Base-by-base conservation (phyloP, 2,113 vertebrate genomes). In the Sterrhoptilus dennistouni region DNA sequence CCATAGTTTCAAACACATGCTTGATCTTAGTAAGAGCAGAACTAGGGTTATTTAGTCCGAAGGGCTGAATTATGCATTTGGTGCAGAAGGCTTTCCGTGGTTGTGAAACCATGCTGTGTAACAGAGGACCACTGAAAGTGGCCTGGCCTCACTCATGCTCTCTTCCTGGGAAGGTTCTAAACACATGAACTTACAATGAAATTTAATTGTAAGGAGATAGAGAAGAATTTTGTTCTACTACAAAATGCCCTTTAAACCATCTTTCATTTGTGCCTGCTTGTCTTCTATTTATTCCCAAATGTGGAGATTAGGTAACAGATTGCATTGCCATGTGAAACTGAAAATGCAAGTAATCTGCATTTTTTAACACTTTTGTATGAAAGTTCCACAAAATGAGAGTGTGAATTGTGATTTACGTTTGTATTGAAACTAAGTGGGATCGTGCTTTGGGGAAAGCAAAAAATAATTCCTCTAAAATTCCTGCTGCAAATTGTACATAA, bases 281-380 rank as follows among this genome's bases (percentile, higher is more conserved):
- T 29, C 29, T 93, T 80, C 54, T 60, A 27, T 72, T 92, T 94
- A 64, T 91, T 93, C 44, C 33, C 49, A 75, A 52, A 56, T 2
- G 4, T 56, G 38, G 42, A 80, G 60, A 75, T 84, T 76, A 72
- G 44, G 45, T 80, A 93, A 88, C 57, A 83, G 70, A 93, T 83
- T 6, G 4, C 35, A 42, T 57, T 70, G 71, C 71, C 36, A 47
- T 45, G 11, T 70, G 64, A 81, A 93, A 83, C 50, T 4, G 3
- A 94, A 95, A 95, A 80, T 82, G 63, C 68, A 91, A 90, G n/a
- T 74, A 81, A 35, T 81, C 47, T 89, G 69, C 77, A 82, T 87
- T 91, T 96, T 84, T 89, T 78, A 87, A 52, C 74, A 66, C 65
- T 82, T 81, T 56, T 54, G 7, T 35, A 66, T 56, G 65, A 78